Percentiles rank a stretch among this genome's conserved stretches.
Conservation (phyloP, 2,113 vertebrate genomes). For the Terrapene triunguis region DNA sequence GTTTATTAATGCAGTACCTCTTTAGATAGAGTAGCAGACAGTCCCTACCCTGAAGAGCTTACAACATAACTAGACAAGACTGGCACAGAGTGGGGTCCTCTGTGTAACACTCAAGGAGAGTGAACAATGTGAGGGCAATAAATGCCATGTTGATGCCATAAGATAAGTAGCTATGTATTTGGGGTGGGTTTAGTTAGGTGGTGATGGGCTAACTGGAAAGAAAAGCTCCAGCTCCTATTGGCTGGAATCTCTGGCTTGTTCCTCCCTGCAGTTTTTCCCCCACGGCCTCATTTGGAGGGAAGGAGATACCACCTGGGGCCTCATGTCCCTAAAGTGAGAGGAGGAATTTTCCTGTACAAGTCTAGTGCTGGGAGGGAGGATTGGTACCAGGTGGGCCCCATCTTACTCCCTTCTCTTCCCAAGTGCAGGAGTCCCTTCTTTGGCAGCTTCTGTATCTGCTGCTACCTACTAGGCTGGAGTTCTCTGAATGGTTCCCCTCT, state of each 20-base stretch:
- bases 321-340: not conserved
- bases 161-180: not conserved
- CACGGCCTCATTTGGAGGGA: not conserved
- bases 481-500: not conserved
- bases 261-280: not conserved
- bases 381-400: not conserved
- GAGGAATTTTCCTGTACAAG: not conserved
- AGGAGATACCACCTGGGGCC: not conserved
- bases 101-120: fast-evolving
- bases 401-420: not conserved
- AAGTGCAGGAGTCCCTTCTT: not conserved
- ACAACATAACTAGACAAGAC: not conserved
- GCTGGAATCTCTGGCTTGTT: not conserved
- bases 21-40: not conserved
- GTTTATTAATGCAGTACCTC: not conserved
- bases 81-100: not conserved
- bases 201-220: not conserved
- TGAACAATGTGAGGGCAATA: not conserved
- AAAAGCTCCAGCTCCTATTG: not conserved
- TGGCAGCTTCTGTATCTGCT: not conserved
- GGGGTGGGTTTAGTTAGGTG: not conserved
- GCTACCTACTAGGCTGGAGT: not conserved
- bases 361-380: not conserved
- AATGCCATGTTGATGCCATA: not conserved
- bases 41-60: not conserved